A percentile compares a stretch with the other conserved stretches of the same genome.
These are phyloP conservation scores for Drosophila biarmipes DNA, from an alignment of 1,140 invertebrate species.

Conservation along the genomic window DNA sequence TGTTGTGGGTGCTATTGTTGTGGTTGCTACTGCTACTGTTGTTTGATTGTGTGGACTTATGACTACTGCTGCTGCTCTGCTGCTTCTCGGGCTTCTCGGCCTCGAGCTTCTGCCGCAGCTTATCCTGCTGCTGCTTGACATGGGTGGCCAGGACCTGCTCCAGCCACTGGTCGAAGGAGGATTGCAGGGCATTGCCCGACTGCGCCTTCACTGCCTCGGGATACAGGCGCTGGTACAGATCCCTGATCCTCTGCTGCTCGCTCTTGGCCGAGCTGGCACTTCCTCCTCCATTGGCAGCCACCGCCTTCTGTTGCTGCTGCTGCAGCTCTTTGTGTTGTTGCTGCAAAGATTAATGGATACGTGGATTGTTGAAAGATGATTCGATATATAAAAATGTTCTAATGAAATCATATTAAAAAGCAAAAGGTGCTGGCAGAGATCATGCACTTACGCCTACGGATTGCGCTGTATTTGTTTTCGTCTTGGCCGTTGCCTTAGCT, in stretches of 20 bases:
- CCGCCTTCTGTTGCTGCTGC: conserved; percentile 36
- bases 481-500: conserved; percentile 81
- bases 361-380: background rate
- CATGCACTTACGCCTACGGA: conserved; percentile 86
- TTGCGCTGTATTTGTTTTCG: conserved; percentile 78
- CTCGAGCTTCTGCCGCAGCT: conserved; percentile 40
- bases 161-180: conserved; percentile 81
- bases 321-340: conserved; percentile 69
- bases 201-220: conserved; percentile 77
- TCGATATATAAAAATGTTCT: background rate
- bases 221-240: conserved; percentile 79
- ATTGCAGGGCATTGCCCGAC: conserved; percentile 62
- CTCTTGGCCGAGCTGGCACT: conserved; percentile 46
- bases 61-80: conserved; percentile 72
- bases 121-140: conserved; percentile 66
- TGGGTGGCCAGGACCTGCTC: conserved; percentile 78
- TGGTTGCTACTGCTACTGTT: conserved; percentile 55
- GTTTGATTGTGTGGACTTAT: conserved; percentile 84
- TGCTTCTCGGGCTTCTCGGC: conserved; percentile 27
- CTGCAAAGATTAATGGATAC: conserved; percentile 39
- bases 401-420: background rate
- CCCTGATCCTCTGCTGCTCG: conserved; percentile 78
- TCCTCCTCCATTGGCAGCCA: conserved; percentile 26
- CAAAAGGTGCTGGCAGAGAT: conserved; percentile 14
- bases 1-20: conserved; percentile 61